These are phyloP conservation scores for Harmothoe impar DNA, from an alignment of 2,888 invertebrate genomes.

Conservation along the genomic window DNA sequence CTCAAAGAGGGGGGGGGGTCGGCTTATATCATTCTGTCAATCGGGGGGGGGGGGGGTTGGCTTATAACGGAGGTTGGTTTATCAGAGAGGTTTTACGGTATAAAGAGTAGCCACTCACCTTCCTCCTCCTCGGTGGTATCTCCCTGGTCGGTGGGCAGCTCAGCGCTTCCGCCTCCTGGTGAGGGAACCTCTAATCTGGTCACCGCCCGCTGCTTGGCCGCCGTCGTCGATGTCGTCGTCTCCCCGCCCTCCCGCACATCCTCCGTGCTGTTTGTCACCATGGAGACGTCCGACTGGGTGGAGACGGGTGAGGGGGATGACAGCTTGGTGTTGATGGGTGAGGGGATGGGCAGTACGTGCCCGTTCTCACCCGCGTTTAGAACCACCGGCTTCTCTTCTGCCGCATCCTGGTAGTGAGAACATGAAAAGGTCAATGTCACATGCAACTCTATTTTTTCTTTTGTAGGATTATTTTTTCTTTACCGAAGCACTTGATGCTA, in stretches of 20 bases:
- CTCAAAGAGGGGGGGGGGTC: too few relatives aligned
- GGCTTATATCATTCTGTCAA: too few relatives aligned
- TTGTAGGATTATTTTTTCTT: too few relatives aligned
- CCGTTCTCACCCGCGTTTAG: slow-evolving; percentile 43
- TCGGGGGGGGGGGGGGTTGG: too few relatives aligned
- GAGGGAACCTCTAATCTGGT: slow-evolving; percentile 4
- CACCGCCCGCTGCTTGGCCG: not conserved
- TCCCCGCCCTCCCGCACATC: slow-evolving; percentile 1
- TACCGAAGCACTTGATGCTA: too few relatives aligned
- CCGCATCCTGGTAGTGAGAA: not conserved
- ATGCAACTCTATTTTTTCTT: slow-evolving; percentile 1
- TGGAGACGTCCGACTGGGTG: slow-evolving; percentile 23
- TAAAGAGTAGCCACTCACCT: too few relatives aligned
- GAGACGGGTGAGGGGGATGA: slow-evolving; percentile 46
- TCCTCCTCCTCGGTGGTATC: slow-evolving; percentile 69
- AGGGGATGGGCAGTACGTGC: slow-evolving; percentile 58
- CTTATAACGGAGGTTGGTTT: too few relatives aligned
- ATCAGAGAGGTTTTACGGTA: too few relatives aligned
- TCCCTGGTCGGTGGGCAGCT: slow-evolving; percentile 66
- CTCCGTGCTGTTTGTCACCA: slow-evolving; percentile 57
- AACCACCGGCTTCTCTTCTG: slow-evolving; percentile 39
- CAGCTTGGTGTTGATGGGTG: slow-evolving; percentile 41
- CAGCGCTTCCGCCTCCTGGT: slow-evolving; percentile 50
- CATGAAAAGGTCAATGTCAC: not conserved
- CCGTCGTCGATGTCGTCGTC: not conserved